Base-by-base conservation (phyloP, 2,888 invertebrate species). In the Polia nebulosa region DNA sequence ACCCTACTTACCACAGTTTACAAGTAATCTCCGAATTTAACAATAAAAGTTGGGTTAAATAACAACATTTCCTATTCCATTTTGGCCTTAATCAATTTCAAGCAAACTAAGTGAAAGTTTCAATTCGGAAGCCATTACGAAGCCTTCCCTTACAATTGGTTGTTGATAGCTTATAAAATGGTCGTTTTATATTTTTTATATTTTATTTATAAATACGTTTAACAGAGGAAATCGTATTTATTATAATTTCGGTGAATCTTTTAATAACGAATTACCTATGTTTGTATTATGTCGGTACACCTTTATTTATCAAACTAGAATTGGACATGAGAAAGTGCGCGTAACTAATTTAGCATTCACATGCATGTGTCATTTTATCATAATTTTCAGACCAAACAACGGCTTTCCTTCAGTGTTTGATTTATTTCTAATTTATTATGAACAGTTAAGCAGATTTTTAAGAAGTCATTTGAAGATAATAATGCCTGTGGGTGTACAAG, bases 41-140 rank as follows among this genome's bases (percentile, higher is more conserved):
- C 51, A 64, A 58, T 67, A 78, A 73, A 78, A 81, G 65, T 72
- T 72, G 60, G 45, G 66, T 45, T 36, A 15, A 72, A 70, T 70
- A 78, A 76, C 47, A 73, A 76, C 75, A 75, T 81, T 87, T 87
- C 82, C 82, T 80, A 84, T 88, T 88, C 81, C 84, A 87, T 89
- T 90, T 90, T 84, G 78, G 83, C 84, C 80, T 87, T 88, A 90
- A 91, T 91, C 91, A 91, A 91, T 91, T 91, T 87, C 87, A 83
- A 87, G 87, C 78, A 87, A 91, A 90, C 87, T 88, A 89, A 90
- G 89, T 89, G 85, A 92, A 91, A 92, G 89, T 91, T 92, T 89
- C 90, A 90, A 90, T 92, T 92, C 86, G 81, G 86, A 64, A 75
- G 78, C 87, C 87, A 89, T 92, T 91, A 87, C 81, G 80, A 85